A percentile compares a stretch with the other conserved stretches of the same genome.
Conservation (phyloP, 2,113 vertebrate species). For the Laterallus jamaicensis region DNA sequence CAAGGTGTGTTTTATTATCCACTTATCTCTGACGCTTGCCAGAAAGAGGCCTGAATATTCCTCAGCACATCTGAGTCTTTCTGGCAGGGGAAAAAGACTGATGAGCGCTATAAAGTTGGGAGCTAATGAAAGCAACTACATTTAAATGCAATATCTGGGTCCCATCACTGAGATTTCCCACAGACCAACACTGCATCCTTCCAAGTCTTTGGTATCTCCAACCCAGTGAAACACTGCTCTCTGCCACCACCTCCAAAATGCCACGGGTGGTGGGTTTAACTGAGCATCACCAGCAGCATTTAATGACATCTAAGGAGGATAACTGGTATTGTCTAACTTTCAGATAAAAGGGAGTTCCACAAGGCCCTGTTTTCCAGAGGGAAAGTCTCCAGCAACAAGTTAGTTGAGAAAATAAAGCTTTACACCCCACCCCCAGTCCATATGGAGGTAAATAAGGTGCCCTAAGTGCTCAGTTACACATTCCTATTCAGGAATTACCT, state of each 20-base stretch:
- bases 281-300: neutral
- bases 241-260: neutral
- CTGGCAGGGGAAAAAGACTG: slow-evolving; percentile 39
- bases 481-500: neutral
- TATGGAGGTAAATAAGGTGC: neutral
- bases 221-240: neutral
- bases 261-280: neutral
- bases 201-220: neutral
- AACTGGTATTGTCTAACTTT: neutral
- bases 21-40: slow-evolving; percentile 48
- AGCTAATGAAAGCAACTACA: slow-evolving; percentile 27
- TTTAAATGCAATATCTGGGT: neutral
- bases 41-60: slow-evolving; percentile 57
- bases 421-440: neutral
- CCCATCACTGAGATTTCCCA: neutral
- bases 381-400: neutral
- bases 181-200: neutral
- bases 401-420: neutral
- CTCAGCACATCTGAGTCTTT: slow-evolving; percentile 23
- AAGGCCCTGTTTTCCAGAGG: neutral
- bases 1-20: slow-evolving; percentile 53
- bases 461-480: neutral
- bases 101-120: neutral
- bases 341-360: neutral
- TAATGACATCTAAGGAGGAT: neutral